A percentile compares a stretch with the other conserved stretches of the same genome.
These are phyloP conservation scores for Chionodraco myersi DNA, from an alignment of 2,113 vertebrate species.

Conservation along the genomic window DNA sequence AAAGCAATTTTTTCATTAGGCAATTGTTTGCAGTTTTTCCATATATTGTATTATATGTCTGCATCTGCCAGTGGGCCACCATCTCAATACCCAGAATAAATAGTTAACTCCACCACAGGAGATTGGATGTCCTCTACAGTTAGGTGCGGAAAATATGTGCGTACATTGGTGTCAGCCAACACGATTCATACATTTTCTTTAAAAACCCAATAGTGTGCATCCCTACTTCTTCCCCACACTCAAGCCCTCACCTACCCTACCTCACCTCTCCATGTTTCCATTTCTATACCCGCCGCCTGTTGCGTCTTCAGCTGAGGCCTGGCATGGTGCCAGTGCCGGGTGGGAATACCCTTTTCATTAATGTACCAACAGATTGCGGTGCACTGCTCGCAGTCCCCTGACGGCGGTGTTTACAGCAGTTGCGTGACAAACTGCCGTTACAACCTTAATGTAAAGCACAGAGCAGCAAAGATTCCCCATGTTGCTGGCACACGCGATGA, in stretches of 20 bases:
- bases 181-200: too few relatives aligned
- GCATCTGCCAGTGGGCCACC: too few relatives aligned
- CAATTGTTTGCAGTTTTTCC: too few relatives aligned
- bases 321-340: constrained; percentile 83
- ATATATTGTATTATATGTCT: too few relatives aligned
- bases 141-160: too few relatives aligned
- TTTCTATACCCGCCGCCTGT: constrained; percentile 82
- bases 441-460: constrained; percentile 73
- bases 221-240: neutral
- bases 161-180: too few relatives aligned
- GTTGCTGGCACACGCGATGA: constrained; percentile 62
- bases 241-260: neutral
- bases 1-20: too few relatives aligned
- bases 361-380: constrained; percentile 82
- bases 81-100: too few relatives aligned
- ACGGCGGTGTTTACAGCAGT: constrained; percentile 78
- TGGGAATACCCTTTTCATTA: constrained; percentile 79
- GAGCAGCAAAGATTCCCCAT: constrained; percentile 62
- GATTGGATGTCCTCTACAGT: too few relatives aligned
- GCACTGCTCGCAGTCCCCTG: constrained; percentile 79
- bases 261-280: constrained; percentile 54
- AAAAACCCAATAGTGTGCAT: too few relatives aligned
- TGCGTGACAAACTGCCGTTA: constrained; percentile 78
- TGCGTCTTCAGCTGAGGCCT: constrained; percentile 76
- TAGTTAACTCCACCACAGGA: too few relatives aligned